Evolutionary conservation across 2,888 invertebrate species (phyloP).

Genomic region (Gymnoscelis rufifasciata): DNA sequence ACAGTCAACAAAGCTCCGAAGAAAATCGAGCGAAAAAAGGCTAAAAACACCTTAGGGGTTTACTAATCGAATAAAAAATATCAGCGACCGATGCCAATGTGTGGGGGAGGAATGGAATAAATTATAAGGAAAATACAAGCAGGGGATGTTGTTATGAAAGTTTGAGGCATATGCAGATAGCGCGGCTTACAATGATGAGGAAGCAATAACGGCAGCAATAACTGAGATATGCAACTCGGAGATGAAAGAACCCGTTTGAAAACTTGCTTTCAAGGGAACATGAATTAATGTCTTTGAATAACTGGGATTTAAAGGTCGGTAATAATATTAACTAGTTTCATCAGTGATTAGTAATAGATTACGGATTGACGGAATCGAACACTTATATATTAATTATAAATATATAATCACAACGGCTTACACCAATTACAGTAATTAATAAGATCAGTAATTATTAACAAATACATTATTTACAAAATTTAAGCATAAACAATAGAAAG

Average conservation of each 20-base stretch:
- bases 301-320: too few relatives aligned
- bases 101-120: constrained; percentile 77
- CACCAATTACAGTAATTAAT: too few relatives aligned
- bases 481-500: too few relatives aligned
- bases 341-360: too few relatives aligned
- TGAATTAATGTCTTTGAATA: not conserved
- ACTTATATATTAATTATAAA: too few relatives aligned
- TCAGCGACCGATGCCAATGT: constrained; percentile 79
- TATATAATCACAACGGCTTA: too few relatives aligned
- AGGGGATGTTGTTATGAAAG: constrained; percentile 67
- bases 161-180: constrained; percentile 66
- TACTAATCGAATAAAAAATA: constrained; percentile 82
- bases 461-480: too few relatives aligned
- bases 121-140: constrained; percentile 79
- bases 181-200: constrained; percentile 34
- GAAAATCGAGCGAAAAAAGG: constrained; percentile 80
- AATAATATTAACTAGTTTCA: too few relatives aligned
- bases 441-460: too few relatives aligned
- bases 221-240: constrained; percentile 19
- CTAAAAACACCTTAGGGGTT: constrained; percentile 81
- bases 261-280: constrained; percentile 6
- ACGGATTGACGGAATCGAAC: too few relatives aligned
- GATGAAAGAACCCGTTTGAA: constrained; percentile 13
- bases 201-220: constrained; percentile 23
- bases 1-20: constrained; percentile 79